These are phyloP conservation scores for Fringilla coelebs DNA, from an alignment of 2,797 vertebrate genomes.

Conservation along the genomic window DNA sequence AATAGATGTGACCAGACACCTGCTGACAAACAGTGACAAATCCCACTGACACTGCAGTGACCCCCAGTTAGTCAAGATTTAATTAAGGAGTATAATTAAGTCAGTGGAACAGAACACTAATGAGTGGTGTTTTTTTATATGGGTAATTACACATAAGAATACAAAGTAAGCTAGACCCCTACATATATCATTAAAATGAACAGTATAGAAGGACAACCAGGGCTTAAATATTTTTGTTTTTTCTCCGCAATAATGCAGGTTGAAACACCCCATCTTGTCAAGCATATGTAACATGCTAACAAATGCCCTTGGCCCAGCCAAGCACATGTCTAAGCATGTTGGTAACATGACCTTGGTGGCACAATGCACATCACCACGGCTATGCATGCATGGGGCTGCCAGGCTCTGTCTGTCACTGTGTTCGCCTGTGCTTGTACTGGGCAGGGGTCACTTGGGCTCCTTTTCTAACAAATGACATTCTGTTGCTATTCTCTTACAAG, in stretches of 20 bases:
- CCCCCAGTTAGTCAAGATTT: slow-evolving; percentile 82
- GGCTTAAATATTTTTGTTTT: background rate
- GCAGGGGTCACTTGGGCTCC: slow-evolving; percentile 1
- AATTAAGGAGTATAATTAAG: slow-evolving; percentile 91
- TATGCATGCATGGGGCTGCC: accelerated
- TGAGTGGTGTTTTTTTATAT: slow-evolving; percentile 72
- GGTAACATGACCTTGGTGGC: background rate
- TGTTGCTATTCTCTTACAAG: slow-evolving; percentile 59
- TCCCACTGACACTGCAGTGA: slow-evolving; percentile 82
- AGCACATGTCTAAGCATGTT: background rate
- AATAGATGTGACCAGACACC: slow-evolving; percentile 89
- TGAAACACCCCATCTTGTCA: background rate
- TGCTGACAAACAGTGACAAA: slow-evolving; percentile 87
- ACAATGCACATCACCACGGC: background rate
- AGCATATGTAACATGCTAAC: background rate
- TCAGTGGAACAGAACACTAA: slow-evolving; percentile 82
- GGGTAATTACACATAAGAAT: slow-evolving; percentile 80
- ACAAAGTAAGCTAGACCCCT: slow-evolving; percentile 57
- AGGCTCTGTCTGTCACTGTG: background rate
- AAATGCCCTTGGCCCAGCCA: background rate
- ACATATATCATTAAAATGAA: slow-evolving; percentile 71
- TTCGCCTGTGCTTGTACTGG: background rate
- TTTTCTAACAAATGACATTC: slow-evolving; percentile 51
- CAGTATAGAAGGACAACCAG: slow-evolving; percentile 47
- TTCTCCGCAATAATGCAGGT: background rate